Conservation (phyloP, 2,888 invertebrate genomes). For the Epistrophella euchroma region DNA sequence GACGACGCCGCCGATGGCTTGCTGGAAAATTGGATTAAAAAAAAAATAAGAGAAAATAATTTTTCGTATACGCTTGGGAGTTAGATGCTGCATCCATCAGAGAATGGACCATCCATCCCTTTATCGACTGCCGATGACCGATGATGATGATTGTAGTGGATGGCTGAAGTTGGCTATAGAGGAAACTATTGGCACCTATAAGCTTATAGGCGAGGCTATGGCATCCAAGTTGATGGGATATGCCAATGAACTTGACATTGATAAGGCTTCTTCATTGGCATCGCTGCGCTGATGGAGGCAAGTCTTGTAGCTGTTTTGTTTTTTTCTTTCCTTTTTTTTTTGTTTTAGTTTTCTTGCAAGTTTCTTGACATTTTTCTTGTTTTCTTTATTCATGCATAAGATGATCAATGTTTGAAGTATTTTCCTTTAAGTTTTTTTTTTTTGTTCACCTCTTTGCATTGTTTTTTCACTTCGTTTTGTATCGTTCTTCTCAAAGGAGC, state of each 20-base stretch:
- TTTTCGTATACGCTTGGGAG: conserved; percentile 34
- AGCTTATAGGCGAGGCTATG: conserved; percentile 12
- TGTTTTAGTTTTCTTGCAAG: conserved; percentile 27
- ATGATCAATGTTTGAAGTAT: conserved; percentile 55
- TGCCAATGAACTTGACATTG: conserved; percentile 83
- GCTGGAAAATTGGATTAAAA: conserved; percentile 68
- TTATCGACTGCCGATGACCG: conserved; percentile 65
- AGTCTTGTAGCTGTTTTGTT: conserved; percentile 6
- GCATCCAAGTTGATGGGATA: conserved; percentile 77
- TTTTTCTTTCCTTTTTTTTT: not conserved
- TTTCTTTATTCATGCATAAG: conserved; percentile 48
- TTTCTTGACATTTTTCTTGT: conserved; percentile 40
- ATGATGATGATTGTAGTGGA: conserved; percentile 68
- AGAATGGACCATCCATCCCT: conserved; percentile 18
- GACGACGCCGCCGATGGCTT: conserved; percentile 45
- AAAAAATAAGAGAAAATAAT: conserved; percentile 15
- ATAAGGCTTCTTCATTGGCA: conserved; percentile 79
- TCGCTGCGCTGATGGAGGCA: conserved; percentile 23
- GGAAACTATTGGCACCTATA: conserved; percentile 18
- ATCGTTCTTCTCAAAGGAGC: conserved; percentile 20
- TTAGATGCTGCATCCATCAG: not conserved
- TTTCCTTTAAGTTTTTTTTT: conserved; percentile 34
- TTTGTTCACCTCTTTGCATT: conserved; percentile 10
- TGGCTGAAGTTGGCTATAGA: conserved; percentile 26
- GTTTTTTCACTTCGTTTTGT: conserved; percentile 22